Conservation (phyloP, 2,797 vertebrate genomes). For the Coregonus ussuriensis region DNA sequence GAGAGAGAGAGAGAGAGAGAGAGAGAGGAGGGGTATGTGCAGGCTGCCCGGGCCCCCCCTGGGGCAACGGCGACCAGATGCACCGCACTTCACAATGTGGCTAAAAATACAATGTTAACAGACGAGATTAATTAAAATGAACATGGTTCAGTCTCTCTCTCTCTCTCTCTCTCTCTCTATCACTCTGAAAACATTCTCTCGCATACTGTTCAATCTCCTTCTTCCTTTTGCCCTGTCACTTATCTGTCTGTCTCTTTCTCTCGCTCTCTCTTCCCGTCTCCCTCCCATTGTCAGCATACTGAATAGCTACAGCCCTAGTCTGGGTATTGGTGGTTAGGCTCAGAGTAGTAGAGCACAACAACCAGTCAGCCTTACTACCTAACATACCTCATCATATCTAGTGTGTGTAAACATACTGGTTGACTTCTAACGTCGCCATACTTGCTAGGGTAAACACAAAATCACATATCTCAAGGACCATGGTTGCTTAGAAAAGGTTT, state of each 20-base stretch:
- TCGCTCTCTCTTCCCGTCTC: neutral
- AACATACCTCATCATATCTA: neutral
- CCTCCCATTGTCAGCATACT: neutral
- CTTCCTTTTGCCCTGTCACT: constrained; percentile 23
- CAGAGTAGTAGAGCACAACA: neutral
- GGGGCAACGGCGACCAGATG: constrained; percentile 54
- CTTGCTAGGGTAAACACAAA: neutral
- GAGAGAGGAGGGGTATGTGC: constrained; percentile 13
- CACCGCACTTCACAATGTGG: constrained; percentile 44
- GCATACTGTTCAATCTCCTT: neutral
- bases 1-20: neutral
- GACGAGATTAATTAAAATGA: constrained; percentile 44
- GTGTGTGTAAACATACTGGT: neutral
- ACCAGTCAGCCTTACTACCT: neutral
- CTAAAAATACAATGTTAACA: constrained; percentile 58
- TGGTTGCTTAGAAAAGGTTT: neutral
- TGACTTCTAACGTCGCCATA: neutral
- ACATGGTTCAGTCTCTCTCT: constrained; percentile 42
- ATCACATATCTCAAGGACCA: neutral
- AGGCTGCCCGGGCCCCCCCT: constrained; percentile 60
- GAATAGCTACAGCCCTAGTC: neutral
- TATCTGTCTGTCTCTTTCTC: constrained; percentile 19
- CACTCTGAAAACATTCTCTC: neutral
- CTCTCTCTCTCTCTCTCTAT: constrained; percentile 28
- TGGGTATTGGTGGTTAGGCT: neutral